Base-by-base conservation (phyloP, 2,888 invertebrate species). In the Bellardia pandia region DNA sequence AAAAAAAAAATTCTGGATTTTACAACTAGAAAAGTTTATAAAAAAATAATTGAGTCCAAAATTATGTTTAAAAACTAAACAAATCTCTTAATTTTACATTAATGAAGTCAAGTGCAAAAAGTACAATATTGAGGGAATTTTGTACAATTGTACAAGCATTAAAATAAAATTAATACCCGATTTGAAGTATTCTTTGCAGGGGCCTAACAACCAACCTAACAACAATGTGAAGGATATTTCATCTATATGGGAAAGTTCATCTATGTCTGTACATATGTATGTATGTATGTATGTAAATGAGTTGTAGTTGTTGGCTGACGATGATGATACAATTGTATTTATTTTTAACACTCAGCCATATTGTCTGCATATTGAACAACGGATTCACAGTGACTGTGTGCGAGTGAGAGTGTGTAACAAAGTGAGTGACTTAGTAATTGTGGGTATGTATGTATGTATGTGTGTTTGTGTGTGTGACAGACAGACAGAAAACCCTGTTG, bases 311-410 rank as follows among this genome's bases (percentile, higher is more conserved):
- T 71, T 53, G 30, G 40, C 16, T 56, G 37, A 14, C 8, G 58
- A 75, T 81, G 75, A 40, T 66, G 68, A 40, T 66, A 78, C 74
- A 68, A 78, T 40, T 51, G 78, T 64, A 80, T 76, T 85, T 85
- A 71, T 85, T 80, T 85, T 85, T 45, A 85, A 85, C 85, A 85
- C 56, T 75, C 75, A 85, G 85, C 85, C 85, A 85, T 76, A 85
- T 85, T 80, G 85, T 80, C 85, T 85, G 37, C 69, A 56, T 77
- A 83, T 83, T 77, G 62, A 64, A 77, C 58, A 83, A 48, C 37
- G n/a, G 64, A 58, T 48, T 83, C 30, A 48, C 23, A 48, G 37
- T 37, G 33, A 9, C 16, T 48, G 37, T 37, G 45, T 42, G 8
- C 48, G n/a, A 48, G 37, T 45, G 56, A 45, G 51, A 56, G 16